Base-by-base conservation (phyloP, 64 coral and sea anemone genomes). In the Actinia equina region DNA sequence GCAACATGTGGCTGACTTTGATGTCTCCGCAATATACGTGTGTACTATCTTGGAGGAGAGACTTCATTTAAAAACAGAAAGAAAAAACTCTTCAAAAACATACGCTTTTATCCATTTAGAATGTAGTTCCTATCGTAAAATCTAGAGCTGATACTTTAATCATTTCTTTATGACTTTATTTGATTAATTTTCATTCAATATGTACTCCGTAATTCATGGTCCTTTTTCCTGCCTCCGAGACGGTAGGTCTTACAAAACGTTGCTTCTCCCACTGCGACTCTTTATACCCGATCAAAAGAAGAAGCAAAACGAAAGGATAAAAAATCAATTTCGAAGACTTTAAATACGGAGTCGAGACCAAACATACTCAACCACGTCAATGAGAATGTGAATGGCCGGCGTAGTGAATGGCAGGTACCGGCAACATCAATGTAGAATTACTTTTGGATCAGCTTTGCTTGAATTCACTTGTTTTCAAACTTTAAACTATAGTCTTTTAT, bases 251-350 rank as follows among this genome's bases (percentile, higher is more conserved):
- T 57, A 16, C 55, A 57, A 57, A 57, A 57, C 15, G 55, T 57
- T 57, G 4, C 55, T 12, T 2, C 55, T 57, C 55, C 55, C 13
- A 57, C 55, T 57, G 55, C 11, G 55, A 7, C 20, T 22, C n/a
- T 23, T 65, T 65, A 20, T n/a, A 65, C 19, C 10, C 19, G 4
- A 14, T 65, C 62, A 65, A 65, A 65, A 23, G 62, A 10, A 7
- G 10, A 20, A 23, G 62, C 62, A 65, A 65, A 23, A 23, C n/a
- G n/a, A 7, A 23, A 23, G 7, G 5, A 65, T n/a, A 5, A 23
- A 65, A 65, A 65, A 65, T 65, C 62, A 65, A 65, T 65, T 65
- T 65, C 62, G n/a, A 65, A 20, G 19, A 65, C 62, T 65, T 65
- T 65, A 65, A n/a, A 23, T 7, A 65, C 62, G 62, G 62, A 65